Conservation (phyloP, 2,113 vertebrate species). For the Stegostoma tigrinum region DNA sequence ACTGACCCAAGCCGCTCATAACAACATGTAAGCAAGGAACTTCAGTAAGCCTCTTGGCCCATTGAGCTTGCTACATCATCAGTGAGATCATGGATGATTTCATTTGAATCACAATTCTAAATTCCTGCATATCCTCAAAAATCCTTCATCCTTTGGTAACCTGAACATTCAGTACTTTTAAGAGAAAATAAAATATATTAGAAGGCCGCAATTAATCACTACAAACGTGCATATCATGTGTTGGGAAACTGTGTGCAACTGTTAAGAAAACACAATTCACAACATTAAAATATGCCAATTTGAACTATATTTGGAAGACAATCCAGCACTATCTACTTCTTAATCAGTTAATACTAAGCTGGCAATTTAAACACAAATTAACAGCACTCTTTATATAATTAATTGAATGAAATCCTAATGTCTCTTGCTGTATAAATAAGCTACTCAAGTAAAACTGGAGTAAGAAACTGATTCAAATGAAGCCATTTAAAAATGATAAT, state of each 20-base stretch:
- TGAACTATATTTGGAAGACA: background rate
- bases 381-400: background rate
- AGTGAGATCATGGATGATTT: too few relatives aligned
- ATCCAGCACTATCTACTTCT: background rate
- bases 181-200: background rate
- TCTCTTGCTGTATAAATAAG: background rate
- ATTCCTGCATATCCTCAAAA: too few relatives aligned
- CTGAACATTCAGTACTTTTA: background rate
- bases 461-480: background rate
- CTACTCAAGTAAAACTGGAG: background rate
- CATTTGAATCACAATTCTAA: too few relatives aligned
- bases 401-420: background rate
- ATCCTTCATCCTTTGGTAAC: too few relatives aligned
- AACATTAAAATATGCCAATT: background rate
- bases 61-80: too few relatives aligned
- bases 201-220: background rate
- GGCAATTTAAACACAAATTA: background rate
- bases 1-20: background rate
- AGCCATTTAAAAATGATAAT: background rate
- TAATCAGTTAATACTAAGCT: background rate
- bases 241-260: background rate
- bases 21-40: background rate
- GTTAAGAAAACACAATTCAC: background rate
- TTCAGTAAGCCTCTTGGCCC: too few relatives aligned
- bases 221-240: background rate